A percentile compares a stretch with the other conserved stretches of the same genome.
Conservation (phyloP, 2,113 vertebrate species). For the Zapus hudsonius region DNA sequence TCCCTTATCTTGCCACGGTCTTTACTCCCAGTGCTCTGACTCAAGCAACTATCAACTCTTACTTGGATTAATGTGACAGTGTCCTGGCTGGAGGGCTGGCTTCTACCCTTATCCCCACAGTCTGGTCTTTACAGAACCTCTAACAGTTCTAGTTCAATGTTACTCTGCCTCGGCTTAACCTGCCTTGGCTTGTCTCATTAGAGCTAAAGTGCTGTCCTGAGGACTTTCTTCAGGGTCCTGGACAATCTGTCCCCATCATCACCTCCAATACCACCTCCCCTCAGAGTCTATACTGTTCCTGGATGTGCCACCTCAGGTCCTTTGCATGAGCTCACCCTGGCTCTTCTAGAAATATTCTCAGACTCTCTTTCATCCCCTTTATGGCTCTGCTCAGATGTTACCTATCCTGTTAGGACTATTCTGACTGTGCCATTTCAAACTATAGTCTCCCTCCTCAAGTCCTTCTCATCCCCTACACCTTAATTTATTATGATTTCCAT, state of each 20-base stretch:
- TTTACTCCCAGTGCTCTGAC: not conserved
- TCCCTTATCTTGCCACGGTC: not conserved
- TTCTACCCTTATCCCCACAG: not conserved
- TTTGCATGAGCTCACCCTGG: not conserved
- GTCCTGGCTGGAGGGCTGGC: not conserved
- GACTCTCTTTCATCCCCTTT: not conserved
- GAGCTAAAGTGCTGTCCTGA: not conserved
- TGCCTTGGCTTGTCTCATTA: not conserved
- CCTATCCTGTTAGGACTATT: not conserved
- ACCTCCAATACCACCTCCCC: not conserved
- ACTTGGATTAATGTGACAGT: not conserved
- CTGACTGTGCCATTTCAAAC: not conserved
- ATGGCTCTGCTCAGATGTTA: not conserved
- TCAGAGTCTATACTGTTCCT: not conserved
- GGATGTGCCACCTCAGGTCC: not conserved
- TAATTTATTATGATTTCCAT: slow-evolving; percentile 25
- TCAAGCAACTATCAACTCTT: not conserved
- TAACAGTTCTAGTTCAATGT: not conserved
- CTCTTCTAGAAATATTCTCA: not conserved
- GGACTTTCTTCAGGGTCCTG: not conserved
- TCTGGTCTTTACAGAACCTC: not conserved
- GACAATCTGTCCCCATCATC: not conserved
- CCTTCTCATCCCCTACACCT: not conserved
- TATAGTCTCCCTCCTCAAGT: too few relatives aligned
- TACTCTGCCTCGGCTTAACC: not conserved